A percentile compares a stretch with the other conserved stretches of the same genome.
Conservation (phyloP, 2,113 vertebrate species). For the Rhipidura dahli region DNA sequence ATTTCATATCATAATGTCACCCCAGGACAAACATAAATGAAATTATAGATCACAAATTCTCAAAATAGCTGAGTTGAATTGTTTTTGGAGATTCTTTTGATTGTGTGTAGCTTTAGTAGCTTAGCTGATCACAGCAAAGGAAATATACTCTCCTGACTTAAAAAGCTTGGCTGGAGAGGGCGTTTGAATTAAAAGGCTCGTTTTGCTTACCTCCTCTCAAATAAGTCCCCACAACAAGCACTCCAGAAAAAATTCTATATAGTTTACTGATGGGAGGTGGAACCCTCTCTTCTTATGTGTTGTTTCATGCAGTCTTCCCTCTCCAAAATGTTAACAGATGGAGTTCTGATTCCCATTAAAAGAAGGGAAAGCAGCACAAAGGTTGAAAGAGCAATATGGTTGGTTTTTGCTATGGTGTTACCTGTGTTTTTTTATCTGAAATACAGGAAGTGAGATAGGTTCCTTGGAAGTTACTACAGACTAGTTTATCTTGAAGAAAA, state of each 20-base stretch:
- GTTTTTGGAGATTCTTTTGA: neutral
- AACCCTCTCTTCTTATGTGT: neutral
- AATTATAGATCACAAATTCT: neutral
- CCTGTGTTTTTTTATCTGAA: neutral
- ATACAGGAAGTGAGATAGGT: neutral
- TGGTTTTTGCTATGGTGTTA: neutral
- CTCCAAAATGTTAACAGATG: neutral
- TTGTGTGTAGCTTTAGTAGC: neutral
- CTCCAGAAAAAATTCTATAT: neutral
- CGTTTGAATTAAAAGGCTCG: neutral
- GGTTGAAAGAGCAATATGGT: neutral
- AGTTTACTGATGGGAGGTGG: neutral
- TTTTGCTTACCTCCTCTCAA: neutral
- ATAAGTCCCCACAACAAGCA: neutral
- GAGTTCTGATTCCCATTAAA: neutral
- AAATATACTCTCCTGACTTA: neutral
- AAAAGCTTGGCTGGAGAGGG: neutral
- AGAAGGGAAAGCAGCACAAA: neutral
- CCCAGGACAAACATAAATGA: too few species aligned
- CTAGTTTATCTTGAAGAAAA: neutral
- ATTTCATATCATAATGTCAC: too few species aligned
- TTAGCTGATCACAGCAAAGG: neutral
- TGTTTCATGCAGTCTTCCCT: neutral
- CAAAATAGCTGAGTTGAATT: neutral
- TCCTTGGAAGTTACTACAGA: neutral